Evolutionary conservation across 2,797 vertebrate species (phyloP), one percentile per base, ranked within the genome.

Genomic region (Eulemur albifrons): DNA sequence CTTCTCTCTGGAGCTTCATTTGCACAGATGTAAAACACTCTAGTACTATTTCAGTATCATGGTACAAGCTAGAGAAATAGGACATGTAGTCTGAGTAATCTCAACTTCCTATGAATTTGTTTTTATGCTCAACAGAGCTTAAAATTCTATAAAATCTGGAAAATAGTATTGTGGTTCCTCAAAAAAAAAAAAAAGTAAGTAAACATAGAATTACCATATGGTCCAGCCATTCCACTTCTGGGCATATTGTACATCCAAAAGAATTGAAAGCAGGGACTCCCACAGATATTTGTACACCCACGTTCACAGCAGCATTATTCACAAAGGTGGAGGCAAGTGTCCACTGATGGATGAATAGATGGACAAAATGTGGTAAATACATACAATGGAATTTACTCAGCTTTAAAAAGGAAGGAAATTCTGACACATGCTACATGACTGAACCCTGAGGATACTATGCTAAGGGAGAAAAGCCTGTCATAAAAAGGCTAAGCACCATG

Each of bases 371-470:
- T 87, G 45, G 32, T 54, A 86, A 1, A 63, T 38, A 82, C 9
- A 50, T 35, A 72, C 63, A 61, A 45, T 13, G 17, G 32, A 38
- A 25, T 70, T 70, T 92, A 92, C 17, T 89, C 48, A 87, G 52
- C 14, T 70, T 94, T 96, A 70, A 81, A 97, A 92, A 61, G n/a
- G 25, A 35, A 88, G 69, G 50, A 75, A 80, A 70, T 87, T 75
- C 48, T 82, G 43, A 87, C 43, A 94, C 43, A 73, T 38, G 4
- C 27, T 76, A 43, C 7, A 45, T 45, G 17, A 54, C 76, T 82
- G 54, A 87, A 90, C 25, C 7, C 30, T 86, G 48, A 93, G 21
- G 81, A 59, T 13, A 90, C 12, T 35, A 87, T 52, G 45, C 61
- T 77, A 70, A 70, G 5, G 40, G 85, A 94, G 65, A 80, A 69